Evolutionary conservation across 1,140 invertebrate species (phyloP).

Genomic region (Ceratosolen solmsi): DNA sequence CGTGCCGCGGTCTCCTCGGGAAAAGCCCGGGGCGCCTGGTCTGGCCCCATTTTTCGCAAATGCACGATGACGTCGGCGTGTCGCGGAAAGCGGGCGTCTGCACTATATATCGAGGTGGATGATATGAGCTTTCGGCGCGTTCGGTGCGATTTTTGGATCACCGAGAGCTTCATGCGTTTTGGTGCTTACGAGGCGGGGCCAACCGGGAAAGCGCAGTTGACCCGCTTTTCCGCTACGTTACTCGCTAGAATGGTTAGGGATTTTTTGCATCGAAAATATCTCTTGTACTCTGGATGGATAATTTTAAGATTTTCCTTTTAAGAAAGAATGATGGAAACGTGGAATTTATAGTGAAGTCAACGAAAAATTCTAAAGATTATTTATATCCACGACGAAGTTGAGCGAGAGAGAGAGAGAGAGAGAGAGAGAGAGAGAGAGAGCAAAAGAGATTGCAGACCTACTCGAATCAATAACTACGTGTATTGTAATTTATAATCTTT

Average conservation of each 20-base stretch:
- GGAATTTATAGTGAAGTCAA: neutral
- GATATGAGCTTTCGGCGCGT: neutral
- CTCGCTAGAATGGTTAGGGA: neutral
- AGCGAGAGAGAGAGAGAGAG: no score
- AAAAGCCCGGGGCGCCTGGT: neutral
- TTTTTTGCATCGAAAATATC: neutral
- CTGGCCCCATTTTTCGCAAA: neutral
- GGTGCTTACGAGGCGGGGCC: neutral
- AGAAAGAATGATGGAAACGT: no score
- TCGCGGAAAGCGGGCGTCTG: neutral
- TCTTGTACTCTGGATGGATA: neutral
- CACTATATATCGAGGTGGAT: neutral
- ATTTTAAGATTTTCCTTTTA: neutral
- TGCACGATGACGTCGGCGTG: neutral
- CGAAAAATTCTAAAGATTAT: neutral
- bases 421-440: no score
- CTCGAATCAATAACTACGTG: no score
- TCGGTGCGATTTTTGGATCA: neutral
- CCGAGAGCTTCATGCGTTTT: neutral
- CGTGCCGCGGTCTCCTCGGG: neutral
- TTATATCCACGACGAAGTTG: no score
- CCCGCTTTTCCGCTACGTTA: conserved; percentile 2
- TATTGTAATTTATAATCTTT: no score
- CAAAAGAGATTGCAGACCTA: no score
- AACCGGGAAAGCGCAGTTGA: neutral